Base-by-base conservation (phyloP, 2,113 vertebrate genomes). In the Oryzias curvinotus region DNA sequence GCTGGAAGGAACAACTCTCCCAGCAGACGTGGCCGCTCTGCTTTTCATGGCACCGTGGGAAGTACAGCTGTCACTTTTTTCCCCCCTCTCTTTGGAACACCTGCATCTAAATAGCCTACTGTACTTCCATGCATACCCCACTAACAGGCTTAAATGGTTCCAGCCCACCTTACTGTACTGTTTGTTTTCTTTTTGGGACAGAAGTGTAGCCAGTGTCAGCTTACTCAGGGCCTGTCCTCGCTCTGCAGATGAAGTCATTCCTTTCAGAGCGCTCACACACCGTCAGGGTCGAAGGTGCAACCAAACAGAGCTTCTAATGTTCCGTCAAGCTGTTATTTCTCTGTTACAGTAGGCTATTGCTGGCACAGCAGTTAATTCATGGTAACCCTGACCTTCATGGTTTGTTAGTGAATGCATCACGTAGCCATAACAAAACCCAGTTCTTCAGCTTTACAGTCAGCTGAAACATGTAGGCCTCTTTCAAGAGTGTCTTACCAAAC, bases 251-350 rank as follows among this genome's bases (percentile, higher is more conserved):
- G 71, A 80, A 65, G 71, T 84, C 64, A 81, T 78, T 80, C 61
- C 62, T 75, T 65, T 64, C 51, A 68, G 84, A 83, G 59, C 5
- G 55, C 42, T 71, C 48, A 53, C 65, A 70, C 74, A 46, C 65
- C 57, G 62, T 44, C 58, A 30, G 72, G 78, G 79, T 86, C 75
- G 82, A 67, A 77, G 69, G 73, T 77, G 54, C 68, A 58, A 64
- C 73, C 66, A 86, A 84, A 85, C 77, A 78, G 48, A 62, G 49
- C 57, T 73, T 75, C 68, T 80, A 78, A 72, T n/a, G 57, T 75
- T 83, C 71, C 74, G 26, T 18, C 23, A 30, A 58, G 54, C 43
- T 62, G 68, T 55, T 18, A 47, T 44, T 77, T 70, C 36, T 36
- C 52, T 43, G 13, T 52, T 65, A 53, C 49, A 52, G 75, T 52